A percentile compares a stretch with the other conserved stretches of the same genome.
phyloP scores from a whole-genome alignment of 2,797 vertebrate genomes.

The Trachops cirrhosus region DNA sequence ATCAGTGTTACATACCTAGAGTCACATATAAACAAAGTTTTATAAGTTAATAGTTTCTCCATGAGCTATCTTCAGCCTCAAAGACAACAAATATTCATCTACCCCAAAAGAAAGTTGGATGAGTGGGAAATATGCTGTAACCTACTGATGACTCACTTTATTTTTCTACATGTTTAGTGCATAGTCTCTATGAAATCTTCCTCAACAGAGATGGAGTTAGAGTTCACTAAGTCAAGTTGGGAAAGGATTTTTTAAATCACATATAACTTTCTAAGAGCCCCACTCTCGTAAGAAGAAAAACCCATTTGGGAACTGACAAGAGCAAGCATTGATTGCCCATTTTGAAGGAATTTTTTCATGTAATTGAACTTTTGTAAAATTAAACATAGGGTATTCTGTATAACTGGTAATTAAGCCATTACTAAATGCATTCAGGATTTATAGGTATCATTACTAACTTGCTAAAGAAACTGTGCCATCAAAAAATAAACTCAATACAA shows the following conservation, averaged over 20 bases:
- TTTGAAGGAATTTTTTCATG: not conserved
- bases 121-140: not conserved
- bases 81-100: not conserved
- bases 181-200: not conserved
- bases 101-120: constrained; percentile 30
- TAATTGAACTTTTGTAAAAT: constrained; percentile 33
- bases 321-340: not conserved
- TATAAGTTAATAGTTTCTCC: constrained; percentile 5
- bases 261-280: not conserved
- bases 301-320: not conserved
- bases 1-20: not conserved
- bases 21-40: not conserved
- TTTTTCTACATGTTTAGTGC: not conserved
- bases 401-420: constrained; percentile 15
- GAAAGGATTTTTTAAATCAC: not conserved
- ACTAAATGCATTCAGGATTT: constrained; percentile 18
- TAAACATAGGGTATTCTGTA: constrained; percentile 13
- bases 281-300: not conserved
- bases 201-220: not conserved
- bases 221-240: constrained; percentile 3
- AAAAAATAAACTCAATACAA: not conserved
- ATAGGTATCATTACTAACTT: constrained; percentile 12
- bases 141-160: not conserved
- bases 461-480: not conserved
- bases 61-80: not conserved